A percentile compares a stretch with the other conserved stretches of the same genome.
Evolutionary conservation across 2,797 vertebrate genomes (phyloP).

Genomic region (Arnoldichthys spilopterus): DNA sequence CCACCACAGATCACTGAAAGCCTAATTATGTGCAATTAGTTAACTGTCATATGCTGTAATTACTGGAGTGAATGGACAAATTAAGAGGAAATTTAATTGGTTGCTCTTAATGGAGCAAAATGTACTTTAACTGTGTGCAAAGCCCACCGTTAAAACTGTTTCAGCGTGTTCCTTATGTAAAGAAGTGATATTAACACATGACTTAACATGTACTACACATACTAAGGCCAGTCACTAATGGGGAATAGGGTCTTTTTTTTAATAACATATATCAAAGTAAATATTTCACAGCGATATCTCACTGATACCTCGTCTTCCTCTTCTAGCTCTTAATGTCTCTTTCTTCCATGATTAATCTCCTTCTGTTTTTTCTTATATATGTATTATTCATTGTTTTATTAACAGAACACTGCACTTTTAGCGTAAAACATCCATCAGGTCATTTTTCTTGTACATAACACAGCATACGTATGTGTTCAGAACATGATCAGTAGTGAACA

Average conservation of each 20-base stretch:
- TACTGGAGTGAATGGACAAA: slow-evolving; percentile 64
- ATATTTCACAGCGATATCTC: no score
- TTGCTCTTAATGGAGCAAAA: slow-evolving; percentile 58
- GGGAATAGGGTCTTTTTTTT: not conserved
- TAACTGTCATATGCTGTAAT: slow-evolving; percentile 65
- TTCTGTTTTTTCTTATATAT: no score
- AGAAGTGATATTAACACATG: not conserved
- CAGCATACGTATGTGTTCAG: no score
- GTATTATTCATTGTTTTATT: no score
- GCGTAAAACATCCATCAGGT: no score
- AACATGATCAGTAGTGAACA: no score
- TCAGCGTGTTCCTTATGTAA: slow-evolving; percentile 8
- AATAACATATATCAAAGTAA: not conserved
- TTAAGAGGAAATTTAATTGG: slow-evolving; percentile 65
- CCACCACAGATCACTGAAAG: slow-evolving; percentile 62
- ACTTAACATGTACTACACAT: not conserved
- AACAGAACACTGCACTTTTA: no score
- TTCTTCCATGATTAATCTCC: no score
- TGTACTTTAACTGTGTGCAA: slow-evolving; percentile 30
- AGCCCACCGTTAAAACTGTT: slow-evolving; percentile 5
- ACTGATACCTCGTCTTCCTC: no score
- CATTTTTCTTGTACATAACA: no score
- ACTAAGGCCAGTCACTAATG: no score
- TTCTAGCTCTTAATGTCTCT: no score
- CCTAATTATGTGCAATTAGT: slow-evolving; percentile 73